Percentiles rank a stretch among this genome's conserved stretches.
These are phyloP conservation scores for Drosophila parthenogenetica DNA, from an alignment of 2,888 invertebrate species.

Conservation along the genomic window DNA sequence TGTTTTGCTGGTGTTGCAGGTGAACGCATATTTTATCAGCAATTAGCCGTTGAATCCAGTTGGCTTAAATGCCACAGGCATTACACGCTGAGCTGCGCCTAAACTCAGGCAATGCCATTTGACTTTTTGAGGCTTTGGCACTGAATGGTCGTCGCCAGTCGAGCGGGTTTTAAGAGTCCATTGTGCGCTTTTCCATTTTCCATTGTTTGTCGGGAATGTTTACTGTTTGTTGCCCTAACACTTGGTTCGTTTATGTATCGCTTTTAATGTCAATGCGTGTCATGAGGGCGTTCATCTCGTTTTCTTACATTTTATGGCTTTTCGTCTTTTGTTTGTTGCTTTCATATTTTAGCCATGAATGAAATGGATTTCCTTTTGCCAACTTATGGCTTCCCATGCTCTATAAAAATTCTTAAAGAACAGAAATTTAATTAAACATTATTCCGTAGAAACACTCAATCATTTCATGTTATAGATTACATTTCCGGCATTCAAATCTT, in stretches of 20 bases:
- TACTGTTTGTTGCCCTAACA: conserved; percentile 24
- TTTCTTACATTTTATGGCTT: conserved; percentile 52
- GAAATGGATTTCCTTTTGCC: conserved; percentile 27
- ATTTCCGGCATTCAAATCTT: conserved; percentile 25
- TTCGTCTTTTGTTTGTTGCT: conserved; percentile 21
- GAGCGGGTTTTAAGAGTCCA: conserved; percentile 22
- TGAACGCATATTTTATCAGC: conserved; percentile 61
- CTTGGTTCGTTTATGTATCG: conserved; percentile 54
- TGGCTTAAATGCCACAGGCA: conserved; percentile 40
- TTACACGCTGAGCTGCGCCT: conserved; percentile 26
- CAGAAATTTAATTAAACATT: conserved; percentile 48
- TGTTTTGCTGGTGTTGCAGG: conserved; percentile 40
- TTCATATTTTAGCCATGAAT: conserved; percentile 22
- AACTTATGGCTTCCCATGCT: conserved; percentile 17
- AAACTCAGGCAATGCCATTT: conserved; percentile 38
- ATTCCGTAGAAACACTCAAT: conserved; percentile 41
- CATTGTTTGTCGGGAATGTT: conserved; percentile 21
- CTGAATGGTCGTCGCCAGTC: conserved; percentile 34
- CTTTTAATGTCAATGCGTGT: conserved; percentile 69
- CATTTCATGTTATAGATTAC: conserved; percentile 18
- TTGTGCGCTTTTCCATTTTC: conserved; percentile 11
- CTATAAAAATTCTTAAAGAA: conserved; percentile 13
- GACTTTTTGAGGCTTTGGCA: conserved; percentile 19
- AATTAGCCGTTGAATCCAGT: conserved; percentile 65
- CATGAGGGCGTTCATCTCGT: conserved; percentile 44